Evolutionary conservation across 2,888 invertebrate genomes (phyloP).

Genomic region (Drosophila paramelanica): DNA sequence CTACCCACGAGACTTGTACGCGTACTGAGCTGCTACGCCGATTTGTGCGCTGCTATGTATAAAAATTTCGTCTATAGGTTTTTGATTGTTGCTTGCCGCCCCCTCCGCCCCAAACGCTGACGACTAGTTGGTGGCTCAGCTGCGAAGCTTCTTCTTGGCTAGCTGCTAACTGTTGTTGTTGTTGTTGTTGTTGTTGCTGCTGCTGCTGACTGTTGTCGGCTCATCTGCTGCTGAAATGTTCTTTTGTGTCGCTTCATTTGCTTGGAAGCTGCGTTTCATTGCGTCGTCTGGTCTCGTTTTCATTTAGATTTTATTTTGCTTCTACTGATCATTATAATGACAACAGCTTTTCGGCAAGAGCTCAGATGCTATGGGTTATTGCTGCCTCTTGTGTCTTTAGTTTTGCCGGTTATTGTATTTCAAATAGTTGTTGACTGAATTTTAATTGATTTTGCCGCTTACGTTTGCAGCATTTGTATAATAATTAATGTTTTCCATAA

Average conservation of each 20-base stretch:
- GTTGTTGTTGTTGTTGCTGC: slow-evolving; percentile 5
- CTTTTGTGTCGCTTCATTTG: slow-evolving; percentile 57
- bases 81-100: slow-evolving; percentile 19
- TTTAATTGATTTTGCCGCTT: slow-evolving; percentile 42
- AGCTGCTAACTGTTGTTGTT: slow-evolving; percentile 11
- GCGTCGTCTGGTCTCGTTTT: slow-evolving; percentile 57
- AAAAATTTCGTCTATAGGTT: slow-evolving; percentile 70
- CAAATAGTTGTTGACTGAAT: slow-evolving; percentile 51
- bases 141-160: slow-evolving; percentile 10
- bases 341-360: slow-evolving; percentile 36
- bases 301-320: slow-evolving; percentile 2
- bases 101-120: background rate
- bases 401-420: slow-evolving; percentile 47
- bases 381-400: slow-evolving; percentile 26
- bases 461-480: slow-evolving; percentile 52
- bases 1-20: slow-evolving; percentile 84
- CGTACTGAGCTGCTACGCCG: slow-evolving; percentile 83
- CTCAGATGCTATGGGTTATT: slow-evolving; percentile 17
- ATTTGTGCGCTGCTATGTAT: slow-evolving; percentile 83
- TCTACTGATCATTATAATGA: slow-evolving; percentile 50
- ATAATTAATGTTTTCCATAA: slow-evolving; percentile 61
- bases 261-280: slow-evolving; percentile 49
- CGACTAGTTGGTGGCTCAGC: background rate
- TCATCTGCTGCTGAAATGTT: slow-evolving; percentile 60
- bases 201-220: slow-evolving; percentile 14